Evolutionary conservation across 2,888 invertebrate genomes (phyloP), one percentile per base, ranked within the genome.

Genomic region (Saturnia pavonia): DNA sequence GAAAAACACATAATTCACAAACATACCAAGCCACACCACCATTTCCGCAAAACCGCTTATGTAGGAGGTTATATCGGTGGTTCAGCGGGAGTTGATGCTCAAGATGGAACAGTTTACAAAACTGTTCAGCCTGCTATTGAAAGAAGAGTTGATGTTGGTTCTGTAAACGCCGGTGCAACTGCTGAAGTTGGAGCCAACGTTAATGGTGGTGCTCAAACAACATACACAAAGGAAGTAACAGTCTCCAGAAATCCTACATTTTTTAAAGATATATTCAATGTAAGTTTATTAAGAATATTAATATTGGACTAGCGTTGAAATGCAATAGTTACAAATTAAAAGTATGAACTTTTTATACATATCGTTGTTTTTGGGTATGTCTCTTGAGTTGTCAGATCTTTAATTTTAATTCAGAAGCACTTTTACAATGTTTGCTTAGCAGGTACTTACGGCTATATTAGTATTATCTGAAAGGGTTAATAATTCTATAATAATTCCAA

Each of bases 241-340:
- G 76, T 84, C 45, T 85, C 88, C 70, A 86, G 81, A 65, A 91
- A 88, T 71, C 91, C 92, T 0, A 87, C 90, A n/a, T 91, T 96
- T 71, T 95, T 95, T 77, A 92, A 94, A 65, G 95, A 96, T 78
- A 95, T 96, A 72, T 95, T 96, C 75, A 95, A 96, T 82, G 96
- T 96, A 83, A 94, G 95, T 91, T n/a, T 63, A 43, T 70, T 34
- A 54, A 67, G 68, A n/a, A 67, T 11, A 11, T 6, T 19, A 8
- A 6, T 9, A 6, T 9, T 54, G 0, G 0, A 57, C 22, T n/a
- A 54, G 7, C 22, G 9, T 22, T 54, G 9, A 8, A n/a, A 22
- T 54, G 19, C 9, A 54, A 43, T 12, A 8, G 4, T 54, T 22
- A 54, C 6, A 45, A 19, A 48, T 48, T 19, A 3, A 48, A 22